These are phyloP conservation scores for Anoplolepis gracilipes DNA, from an alignment of 1,140 invertebrate species.

Conservation along the genomic window DNA sequence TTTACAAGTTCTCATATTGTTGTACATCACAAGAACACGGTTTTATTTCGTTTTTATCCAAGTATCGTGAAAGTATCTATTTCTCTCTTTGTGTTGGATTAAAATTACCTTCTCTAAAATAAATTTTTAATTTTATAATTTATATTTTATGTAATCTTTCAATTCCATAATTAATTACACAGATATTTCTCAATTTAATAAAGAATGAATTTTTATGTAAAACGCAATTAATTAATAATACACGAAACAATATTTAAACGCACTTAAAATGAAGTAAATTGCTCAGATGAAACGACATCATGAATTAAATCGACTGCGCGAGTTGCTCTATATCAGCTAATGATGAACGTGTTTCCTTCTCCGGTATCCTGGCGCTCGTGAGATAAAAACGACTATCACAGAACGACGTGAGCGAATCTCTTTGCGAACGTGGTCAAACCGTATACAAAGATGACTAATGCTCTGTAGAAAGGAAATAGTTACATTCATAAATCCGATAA, in stretches of 20 bases:
- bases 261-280: not conserved
- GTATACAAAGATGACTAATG: slow-evolving; percentile 69
- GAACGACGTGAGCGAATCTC: slow-evolving; percentile 49
- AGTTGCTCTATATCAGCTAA: slow-evolving; percentile 67
- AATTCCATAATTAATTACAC: not conserved
- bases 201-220: not conserved
- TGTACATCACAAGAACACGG: too few relatives aligned
- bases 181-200: not conserved
- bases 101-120: not conserved
- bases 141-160: not conserved
- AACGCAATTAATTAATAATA: slow-evolving; percentile 1
- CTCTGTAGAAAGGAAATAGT: slow-evolving; percentile 64
- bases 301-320: slow-evolving; percentile 30
- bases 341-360: slow-evolving; percentile 63
- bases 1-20: not conserved
- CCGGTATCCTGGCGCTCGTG: slow-evolving; percentile 66
- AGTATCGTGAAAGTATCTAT: not conserved
- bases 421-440: slow-evolving; percentile 55
- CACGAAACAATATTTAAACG: not conserved
- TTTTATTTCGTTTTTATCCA: not conserved
- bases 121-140: not conserved
- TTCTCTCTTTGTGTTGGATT: not conserved
- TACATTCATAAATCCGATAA: slow-evolving; percentile 54
- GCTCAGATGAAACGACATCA: not conserved
- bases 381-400: slow-evolving; percentile 63